Evolutionary conservation across 2,888 invertebrate species (phyloP).

Genomic region (Parasteatoda lunata): DNA sequence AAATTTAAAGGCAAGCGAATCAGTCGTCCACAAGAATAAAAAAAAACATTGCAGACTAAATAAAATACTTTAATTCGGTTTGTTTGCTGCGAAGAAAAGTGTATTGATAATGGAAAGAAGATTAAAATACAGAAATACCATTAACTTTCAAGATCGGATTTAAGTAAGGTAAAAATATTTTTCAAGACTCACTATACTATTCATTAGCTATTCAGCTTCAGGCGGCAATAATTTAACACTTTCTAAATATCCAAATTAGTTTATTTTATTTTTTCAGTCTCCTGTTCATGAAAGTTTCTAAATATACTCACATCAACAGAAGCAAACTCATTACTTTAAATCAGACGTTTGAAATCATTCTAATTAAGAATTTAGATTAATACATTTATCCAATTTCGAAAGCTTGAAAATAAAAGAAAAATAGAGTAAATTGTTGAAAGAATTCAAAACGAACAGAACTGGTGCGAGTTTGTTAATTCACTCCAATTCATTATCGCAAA

Average conservation of each 20-base stretch:
- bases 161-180: not conserved
- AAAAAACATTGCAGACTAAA: too few species aligned
- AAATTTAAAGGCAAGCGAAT: too few species aligned
- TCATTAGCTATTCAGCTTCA: slow-evolving; percentile 21
- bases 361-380: slow-evolving; percentile 49
- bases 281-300: not conserved
- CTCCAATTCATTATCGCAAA: too few species aligned
- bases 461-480: not conserved
- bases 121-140: too few species aligned
- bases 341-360: slow-evolving; percentile 37
- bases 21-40: too few species aligned
- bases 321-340: slow-evolving; percentile 29
- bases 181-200: not conserved
- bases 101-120: too few species aligned
- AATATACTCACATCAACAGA: not conserved
- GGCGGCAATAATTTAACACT: slow-evolving; percentile 15
- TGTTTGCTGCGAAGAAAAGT: too few species aligned
- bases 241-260: not conserved
- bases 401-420: not conserved
- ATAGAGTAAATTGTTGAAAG: too few species aligned
- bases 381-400: slow-evolving; percentile 35
- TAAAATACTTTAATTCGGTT: too few species aligned
- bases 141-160: not conserved
- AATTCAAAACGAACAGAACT: not conserved
- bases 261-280: not conserved